phyloP scores from a whole-genome alignment of 1,140 invertebrate genomes.

The Rhopalosiphum padi region DNA sequence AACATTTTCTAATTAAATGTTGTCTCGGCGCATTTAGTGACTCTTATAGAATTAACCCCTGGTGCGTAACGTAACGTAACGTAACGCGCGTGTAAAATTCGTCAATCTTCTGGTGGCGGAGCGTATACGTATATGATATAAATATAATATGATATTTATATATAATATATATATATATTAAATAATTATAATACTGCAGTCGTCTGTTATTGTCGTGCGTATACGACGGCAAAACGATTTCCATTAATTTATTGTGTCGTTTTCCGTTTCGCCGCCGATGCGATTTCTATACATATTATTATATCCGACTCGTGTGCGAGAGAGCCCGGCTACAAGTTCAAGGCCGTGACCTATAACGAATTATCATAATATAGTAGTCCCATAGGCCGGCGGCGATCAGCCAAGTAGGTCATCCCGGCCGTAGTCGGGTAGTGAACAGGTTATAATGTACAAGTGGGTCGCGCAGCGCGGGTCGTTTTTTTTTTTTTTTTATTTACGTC shows the following conservation, averaged over 20 bases:
- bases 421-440: conserved; percentile 10
- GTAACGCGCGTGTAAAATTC: too few relatives aligned
- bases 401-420: conserved; percentile 25
- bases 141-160: not conserved
- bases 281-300: not conserved
- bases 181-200: too few relatives aligned
- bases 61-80: too few relatives aligned
- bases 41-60: too few relatives aligned
- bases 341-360: conserved; percentile 13
- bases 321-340: conserved; percentile 3
- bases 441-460: conserved; percentile 46
- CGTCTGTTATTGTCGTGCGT: not conserved
- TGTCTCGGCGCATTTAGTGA: not conserved
- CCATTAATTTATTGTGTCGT: not conserved
- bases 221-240: not conserved
- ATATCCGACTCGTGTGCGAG: not conserved
- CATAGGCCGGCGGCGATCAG: not conserved
- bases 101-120: not conserved
- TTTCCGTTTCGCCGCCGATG: not conserved
- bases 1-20: not conserved
- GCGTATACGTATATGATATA: not conserved
- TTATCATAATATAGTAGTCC: not conserved
- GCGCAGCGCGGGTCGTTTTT: not conserved
- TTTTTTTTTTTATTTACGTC: not conserved
- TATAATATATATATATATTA: not conserved